phyloP scores from a whole-genome alignment of 2,888 invertebrate genomes.

The Nymphalis urticae region DNA sequence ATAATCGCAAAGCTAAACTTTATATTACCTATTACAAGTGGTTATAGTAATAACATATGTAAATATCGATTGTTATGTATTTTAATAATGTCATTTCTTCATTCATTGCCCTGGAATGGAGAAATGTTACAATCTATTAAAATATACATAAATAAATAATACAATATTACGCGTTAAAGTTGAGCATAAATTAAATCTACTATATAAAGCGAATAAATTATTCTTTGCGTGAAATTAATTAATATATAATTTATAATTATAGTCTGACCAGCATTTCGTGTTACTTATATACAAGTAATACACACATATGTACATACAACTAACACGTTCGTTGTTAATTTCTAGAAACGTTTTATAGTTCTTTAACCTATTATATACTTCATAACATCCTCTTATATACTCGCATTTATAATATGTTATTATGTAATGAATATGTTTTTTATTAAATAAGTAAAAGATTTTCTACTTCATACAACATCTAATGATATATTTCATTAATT shows the following conservation, averaged over 20 bases:
- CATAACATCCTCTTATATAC: neutral
- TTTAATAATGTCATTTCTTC: constrained; percentile 56
- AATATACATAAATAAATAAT: constrained; percentile 7
- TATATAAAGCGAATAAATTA: neutral
- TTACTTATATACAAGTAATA: constrained; percentile 52
- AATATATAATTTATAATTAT: constrained; percentile 44
- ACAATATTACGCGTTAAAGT: constrained; percentile 12
- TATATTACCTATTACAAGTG: too few species aligned
- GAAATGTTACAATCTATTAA: constrained; percentile 50
- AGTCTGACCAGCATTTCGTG: constrained; percentile 58
- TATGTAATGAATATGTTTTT: neutral
- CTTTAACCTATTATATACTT: constrained; percentile 31
- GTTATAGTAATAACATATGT: neutral
- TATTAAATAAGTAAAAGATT: neutral
- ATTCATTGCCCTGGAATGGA: constrained; percentile 76
- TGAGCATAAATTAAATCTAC: neutral
- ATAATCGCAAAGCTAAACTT: too few species aligned
- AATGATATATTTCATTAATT: neutral
- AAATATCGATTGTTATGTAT: neutral
- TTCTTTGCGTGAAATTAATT: constrained; percentile 15
- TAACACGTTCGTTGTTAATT: constrained; percentile 39
- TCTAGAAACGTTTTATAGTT: constrained; percentile 32
- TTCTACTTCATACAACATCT: neutral
- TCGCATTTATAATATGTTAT: neutral
- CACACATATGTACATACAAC: constrained; percentile 38